Conservation (phyloP, 2,113 vertebrate genomes). For the Pandion haliaetus region DNA sequence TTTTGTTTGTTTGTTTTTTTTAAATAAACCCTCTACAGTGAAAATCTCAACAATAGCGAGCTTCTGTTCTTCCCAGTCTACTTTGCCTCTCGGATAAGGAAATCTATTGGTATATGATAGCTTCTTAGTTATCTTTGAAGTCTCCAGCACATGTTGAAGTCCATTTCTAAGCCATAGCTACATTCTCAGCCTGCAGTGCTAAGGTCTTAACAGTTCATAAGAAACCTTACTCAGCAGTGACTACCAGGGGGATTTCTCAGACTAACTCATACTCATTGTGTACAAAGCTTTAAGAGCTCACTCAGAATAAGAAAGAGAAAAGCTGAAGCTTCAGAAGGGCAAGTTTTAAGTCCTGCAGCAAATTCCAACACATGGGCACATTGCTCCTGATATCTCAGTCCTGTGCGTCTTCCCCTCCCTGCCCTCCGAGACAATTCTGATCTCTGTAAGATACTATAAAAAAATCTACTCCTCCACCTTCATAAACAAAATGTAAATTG, state of each 20-base stretch:
- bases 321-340: not conserved
- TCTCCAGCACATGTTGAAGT: not conserved
- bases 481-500: not conserved
- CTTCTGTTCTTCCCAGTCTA: not conserved
- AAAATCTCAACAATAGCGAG: not conserved
- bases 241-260: not conserved
- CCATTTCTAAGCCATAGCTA: not conserved
- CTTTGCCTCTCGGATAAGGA: not conserved
- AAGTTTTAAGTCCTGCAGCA: not conserved
- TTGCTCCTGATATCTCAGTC: not conserved
- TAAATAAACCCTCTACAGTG: not conserved
- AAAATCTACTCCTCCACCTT: not conserved
- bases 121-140: not conserved
- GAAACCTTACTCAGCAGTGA: not conserved
- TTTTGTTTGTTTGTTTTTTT: not conserved
- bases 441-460: not conserved
- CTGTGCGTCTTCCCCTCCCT: not conserved
- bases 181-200: not conserved
- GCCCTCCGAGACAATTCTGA: not conserved
- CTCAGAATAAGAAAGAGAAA: not conserved
- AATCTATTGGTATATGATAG: not conserved
- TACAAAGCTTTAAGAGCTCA: not conserved
- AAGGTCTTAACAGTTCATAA: not conserved
- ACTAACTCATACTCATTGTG: not conserved
- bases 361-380: not conserved